Evolutionary conservation across 2,113 vertebrate genomes (phyloP).

Genomic region (Carlito syrichta): DNA sequence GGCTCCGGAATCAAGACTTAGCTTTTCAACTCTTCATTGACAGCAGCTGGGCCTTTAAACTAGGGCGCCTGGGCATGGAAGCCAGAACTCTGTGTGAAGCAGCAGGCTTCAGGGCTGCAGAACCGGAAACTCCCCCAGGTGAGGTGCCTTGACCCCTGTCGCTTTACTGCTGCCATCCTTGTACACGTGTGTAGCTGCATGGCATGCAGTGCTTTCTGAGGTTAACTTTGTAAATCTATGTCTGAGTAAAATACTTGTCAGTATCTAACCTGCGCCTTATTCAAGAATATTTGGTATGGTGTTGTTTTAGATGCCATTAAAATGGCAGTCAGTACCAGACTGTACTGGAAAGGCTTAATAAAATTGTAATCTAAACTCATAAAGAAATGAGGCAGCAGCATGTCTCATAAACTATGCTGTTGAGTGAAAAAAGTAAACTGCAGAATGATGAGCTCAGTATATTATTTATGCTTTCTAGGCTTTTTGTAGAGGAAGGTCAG

Average conservation of each 20-base stretch:
- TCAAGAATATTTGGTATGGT: neutral
- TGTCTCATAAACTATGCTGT: neutral
- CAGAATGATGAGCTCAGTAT: neutral
- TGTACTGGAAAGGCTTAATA: neutral
- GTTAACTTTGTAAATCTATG: neutral
- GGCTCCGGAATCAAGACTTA: slow-evolving; percentile 89
- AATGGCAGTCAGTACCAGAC: neutral
- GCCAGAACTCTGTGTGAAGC: slow-evolving; percentile 77
- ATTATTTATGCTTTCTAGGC: neutral
- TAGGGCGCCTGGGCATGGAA: slow-evolving; percentile 87
- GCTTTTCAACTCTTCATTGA: slow-evolving; percentile 89
- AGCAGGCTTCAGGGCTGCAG: neutral
- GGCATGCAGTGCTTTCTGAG: neutral
- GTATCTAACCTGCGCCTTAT: neutral
- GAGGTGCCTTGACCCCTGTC: neutral
- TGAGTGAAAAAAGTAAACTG: neutral
- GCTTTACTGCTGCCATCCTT: neutral
- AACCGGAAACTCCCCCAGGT: neutral
- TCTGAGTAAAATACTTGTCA: neutral
- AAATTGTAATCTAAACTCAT: neutral
- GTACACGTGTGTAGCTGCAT: neutral
- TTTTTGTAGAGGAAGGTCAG: neutral
- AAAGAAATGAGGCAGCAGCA: neutral
- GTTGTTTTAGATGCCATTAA: neutral
- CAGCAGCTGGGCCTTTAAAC: slow-evolving; percentile 89